phyloP scores from a whole-genome alignment of 2,113 vertebrate species.

The Pica pica region DNA sequence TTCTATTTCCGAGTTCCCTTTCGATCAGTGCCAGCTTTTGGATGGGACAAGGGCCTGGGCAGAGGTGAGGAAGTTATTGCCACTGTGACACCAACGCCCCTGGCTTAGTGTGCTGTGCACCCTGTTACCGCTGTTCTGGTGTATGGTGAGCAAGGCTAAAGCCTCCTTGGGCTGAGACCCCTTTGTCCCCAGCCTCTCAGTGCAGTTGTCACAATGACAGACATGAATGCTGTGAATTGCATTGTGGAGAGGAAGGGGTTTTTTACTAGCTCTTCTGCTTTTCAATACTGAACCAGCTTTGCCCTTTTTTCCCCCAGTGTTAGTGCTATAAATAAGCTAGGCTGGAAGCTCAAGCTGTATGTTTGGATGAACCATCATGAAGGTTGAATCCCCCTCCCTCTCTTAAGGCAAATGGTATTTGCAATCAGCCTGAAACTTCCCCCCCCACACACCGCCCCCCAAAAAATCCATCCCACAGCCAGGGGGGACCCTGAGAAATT shows the following conservation, averaged over 20 bases:
- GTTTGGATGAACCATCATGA: not conserved
- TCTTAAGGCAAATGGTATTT: not conserved
- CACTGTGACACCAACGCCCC: not conserved
- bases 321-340: not conserved
- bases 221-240: not conserved
- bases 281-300: not conserved
- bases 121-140: not conserved
- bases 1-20: not conserved
- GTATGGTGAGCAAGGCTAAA: not conserved
- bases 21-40: not conserved
- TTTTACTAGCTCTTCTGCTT: not conserved
- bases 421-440: not conserved
- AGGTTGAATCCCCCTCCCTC: not conserved
- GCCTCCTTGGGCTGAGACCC: not conserved
- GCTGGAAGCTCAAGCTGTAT: not conserved
- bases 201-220: not conserved
- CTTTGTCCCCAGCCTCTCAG: not conserved
- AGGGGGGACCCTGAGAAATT: not conserved
- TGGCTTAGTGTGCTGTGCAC: not conserved
- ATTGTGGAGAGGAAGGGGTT: not conserved
- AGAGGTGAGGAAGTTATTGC: not conserved
- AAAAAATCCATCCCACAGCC: not conserved
- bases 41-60: not conserved
- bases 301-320: not conserved
- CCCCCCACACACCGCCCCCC: fast-evolving